Base-by-base conservation (phyloP, 2,888 invertebrate species). In the Idaea aversata region DNA sequence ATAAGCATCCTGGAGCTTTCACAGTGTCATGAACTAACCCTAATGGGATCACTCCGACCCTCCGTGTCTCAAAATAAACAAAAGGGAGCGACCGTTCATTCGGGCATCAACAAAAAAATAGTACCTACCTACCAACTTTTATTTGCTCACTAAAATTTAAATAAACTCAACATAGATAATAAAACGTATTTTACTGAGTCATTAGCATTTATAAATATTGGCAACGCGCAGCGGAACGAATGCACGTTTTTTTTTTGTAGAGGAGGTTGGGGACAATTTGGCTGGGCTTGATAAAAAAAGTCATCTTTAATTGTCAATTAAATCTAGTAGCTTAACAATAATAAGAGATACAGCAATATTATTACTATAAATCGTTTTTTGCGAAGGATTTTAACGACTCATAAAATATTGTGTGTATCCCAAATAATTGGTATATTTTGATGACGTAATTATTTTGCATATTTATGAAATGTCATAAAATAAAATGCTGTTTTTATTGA, bases 41-140 rank as follows among this genome's bases (percentile, higher is more conserved):
- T 83, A 84, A 85, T 83, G 79, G 83, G 77, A 70, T 70, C 62
- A 59, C 59, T 61, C 76, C 80, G 77, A 80, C 84, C 86, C 83
- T 84, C 81, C 81, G 80, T 78, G 80, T 80, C 82, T 81, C 76
- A 80, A 83, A 82, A 85, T 82, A 87, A 86, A 86, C 85, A 87
- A 85, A 81, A 81, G 81, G 80, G 75, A 47, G 47, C 71, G 73
- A 69, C 77, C 75, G 73, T 47, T 47, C 47, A 77, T 77, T 63
- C 75, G 73, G 74, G 65, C 70, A 73, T 70, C 72, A 76, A 73
- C 74, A 73, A 76, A 79, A 72, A 75, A 72, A 74, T 71, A 72
- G 75, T 74, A 72, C 70, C 70, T 74, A 72, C 70, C 70, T 67
- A 73, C 72, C 75, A 72, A 76, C 70, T 59, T 63, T 60, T 65